Conservation (phyloP, 2,113 vertebrate species). For the Cottus gobio region DNA sequence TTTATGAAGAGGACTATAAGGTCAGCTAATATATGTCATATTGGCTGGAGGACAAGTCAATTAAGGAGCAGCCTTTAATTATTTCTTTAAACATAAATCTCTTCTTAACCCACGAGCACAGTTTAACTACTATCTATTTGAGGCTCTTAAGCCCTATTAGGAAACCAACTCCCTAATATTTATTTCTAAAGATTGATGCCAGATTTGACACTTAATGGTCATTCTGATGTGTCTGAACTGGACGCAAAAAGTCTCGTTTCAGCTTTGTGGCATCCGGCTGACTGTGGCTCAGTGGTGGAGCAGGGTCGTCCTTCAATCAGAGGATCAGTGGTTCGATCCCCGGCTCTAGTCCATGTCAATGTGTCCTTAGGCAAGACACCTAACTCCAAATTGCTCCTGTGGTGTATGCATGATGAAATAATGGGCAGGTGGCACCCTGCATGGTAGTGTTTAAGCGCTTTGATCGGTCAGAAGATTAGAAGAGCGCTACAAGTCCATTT, state of each 20-base stretch:
- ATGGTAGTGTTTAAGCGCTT: no score
- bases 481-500: not conserved
- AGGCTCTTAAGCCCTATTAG: slow-evolving; percentile 71
- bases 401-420: no score
- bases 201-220: slow-evolving; percentile 48
- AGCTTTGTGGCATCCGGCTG: not conserved
- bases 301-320: no score
- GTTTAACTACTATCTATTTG: slow-evolving; percentile 71
- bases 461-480: no score
- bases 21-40: slow-evolving; percentile 81
- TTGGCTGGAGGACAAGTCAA: slow-evolving; percentile 77
- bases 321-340: no score
- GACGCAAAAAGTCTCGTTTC: not conserved
- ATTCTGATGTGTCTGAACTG: slow-evolving; percentile 5
- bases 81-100: slow-evolving; percentile 81
- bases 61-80: slow-evolving; percentile 77
- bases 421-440: no score
- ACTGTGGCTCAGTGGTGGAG: no score
- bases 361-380: no score
- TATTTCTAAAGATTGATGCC: slow-evolving; percentile 58
- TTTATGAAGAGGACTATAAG: slow-evolving; percentile 84
- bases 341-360: no score
- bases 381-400: no score
- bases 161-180: slow-evolving; percentile 41
- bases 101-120: slow-evolving; percentile 67